Base-by-base conservation (phyloP, 2,797 vertebrate genomes). In the Antrozous pallidus region DNA sequence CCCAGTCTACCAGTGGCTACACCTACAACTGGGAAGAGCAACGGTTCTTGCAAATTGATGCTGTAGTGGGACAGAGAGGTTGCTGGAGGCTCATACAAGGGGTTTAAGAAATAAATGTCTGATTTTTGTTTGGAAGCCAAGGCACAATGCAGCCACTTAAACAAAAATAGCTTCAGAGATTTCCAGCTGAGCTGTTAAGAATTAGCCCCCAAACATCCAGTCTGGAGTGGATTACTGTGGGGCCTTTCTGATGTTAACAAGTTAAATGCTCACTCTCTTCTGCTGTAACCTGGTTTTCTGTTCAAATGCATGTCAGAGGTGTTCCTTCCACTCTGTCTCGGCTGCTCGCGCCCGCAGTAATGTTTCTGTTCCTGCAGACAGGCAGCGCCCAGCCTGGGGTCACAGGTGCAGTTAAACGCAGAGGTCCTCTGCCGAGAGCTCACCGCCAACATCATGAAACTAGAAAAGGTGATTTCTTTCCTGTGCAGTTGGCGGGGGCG, bases 391-490 rank as follows among this genome's bases (percentile, higher is more conserved):
- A 80, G 95, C 79, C 93, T 98, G 94, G 95, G 96, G 90, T 97
- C 97, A 28, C 97, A 98, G 38, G 42, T 97, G 13, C 98, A 98
- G 22, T 95, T 98, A 79, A 98, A 98, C 93, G 91, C 98, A 3
- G 98, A 99, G 54, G 65, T 83, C 51, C 94, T 99, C 56, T 99
- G 98, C 97, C 98, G 99, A 33, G 99, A 99, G 88, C 98, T 99
- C 90, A 98, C 98, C 79, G 97, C 98, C 92, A 99, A 99, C 98
- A 98, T 99, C 96, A 97, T 98, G 95, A 99, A 99, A 97, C 84
- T 99, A 97, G 99, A 99, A 98, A 99, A 99, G 99, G 99, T 99
- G 95, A 49, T 95, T 40, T 70, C 49, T 70, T 80, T 81, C 56
- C 70, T 24, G 12, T 8, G 20, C n/a, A n/a, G n/a, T n/a, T n/a